Conservation (phyloP, 2,113 vertebrate genomes). For the Climacteris rufus region DNA sequence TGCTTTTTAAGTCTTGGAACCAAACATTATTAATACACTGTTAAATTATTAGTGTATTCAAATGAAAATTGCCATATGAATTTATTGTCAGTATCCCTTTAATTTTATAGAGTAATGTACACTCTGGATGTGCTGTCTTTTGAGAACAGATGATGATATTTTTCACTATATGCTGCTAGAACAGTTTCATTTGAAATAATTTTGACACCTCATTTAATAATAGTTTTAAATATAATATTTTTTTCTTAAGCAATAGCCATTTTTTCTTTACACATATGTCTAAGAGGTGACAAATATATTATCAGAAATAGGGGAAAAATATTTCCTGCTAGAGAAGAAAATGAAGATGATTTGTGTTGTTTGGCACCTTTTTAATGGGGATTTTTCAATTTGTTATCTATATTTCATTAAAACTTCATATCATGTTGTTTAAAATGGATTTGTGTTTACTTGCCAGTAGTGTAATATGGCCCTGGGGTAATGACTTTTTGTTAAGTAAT, state of each 20-base stretch:
- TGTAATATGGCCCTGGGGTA: slow-evolving; percentile 70
- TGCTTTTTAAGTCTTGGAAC: not conserved
- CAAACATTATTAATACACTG: not conserved
- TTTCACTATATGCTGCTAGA: not conserved
- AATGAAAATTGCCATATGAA: not conserved
- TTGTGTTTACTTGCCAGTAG: slow-evolving; percentile 65
- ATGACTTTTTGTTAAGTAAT: slow-evolving; percentile 72
- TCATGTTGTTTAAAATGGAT: slow-evolving; percentile 65
- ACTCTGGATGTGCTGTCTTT: not conserved
- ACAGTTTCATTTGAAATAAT: slow-evolving; percentile 8
- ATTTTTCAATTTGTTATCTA: slow-evolving; percentile 60
- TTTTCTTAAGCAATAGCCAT: not conserved
- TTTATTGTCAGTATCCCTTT: slow-evolving; percentile 10
- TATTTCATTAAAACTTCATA: slow-evolving; percentile 63
- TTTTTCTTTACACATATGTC: not conserved
- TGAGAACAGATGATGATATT: not conserved
- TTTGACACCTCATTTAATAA: not conserved
- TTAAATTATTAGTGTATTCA: not conserved
- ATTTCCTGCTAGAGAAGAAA: slow-evolving; percentile 20
- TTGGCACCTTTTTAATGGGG: slow-evolving; percentile 44
- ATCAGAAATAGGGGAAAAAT: not conserved
- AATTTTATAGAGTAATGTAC: not conserved
- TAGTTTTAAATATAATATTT: not conserved
- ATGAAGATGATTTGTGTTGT: slow-evolving; percentile 16
- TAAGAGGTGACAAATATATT: not conserved